These are phyloP conservation scores for Dusona sp. DNA, from an alignment of 2,888 invertebrate genomes.

Conservation along the genomic window DNA sequence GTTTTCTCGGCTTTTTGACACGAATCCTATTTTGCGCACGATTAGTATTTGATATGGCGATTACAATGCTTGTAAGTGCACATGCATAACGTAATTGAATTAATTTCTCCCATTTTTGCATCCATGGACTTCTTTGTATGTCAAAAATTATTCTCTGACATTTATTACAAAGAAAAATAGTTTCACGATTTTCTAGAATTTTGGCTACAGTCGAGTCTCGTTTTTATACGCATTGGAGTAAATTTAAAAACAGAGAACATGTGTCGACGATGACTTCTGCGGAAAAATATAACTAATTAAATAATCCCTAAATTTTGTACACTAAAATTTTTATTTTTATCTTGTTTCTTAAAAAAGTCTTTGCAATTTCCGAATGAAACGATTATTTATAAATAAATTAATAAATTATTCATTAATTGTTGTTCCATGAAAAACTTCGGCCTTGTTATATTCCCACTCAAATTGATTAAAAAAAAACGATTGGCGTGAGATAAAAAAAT, in stretches of 20 bases:
- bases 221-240: not conserved
- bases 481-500: not conserved
- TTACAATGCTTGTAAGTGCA: not conserved
- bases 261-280: not conserved
- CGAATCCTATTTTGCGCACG: conserved; percentile 37
- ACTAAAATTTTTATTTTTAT: not conserved
- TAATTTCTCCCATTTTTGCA: not conserved
- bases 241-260: not conserved
- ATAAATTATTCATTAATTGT: too few relatives aligned
- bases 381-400: not conserved
- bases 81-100: conserved; percentile 9
- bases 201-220: not conserved
- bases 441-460: not conserved
- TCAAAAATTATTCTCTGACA: not conserved
- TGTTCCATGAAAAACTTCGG: not conserved
- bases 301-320: conserved; percentile 7
- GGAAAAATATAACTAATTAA: not conserved
- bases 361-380: not conserved
- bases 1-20: conserved; percentile 11
- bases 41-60: conserved; percentile 21
- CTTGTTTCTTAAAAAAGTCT: too few relatives aligned
- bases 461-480: not conserved
- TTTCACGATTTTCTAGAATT: not conserved
- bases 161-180: not conserved
- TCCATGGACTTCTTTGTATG: not conserved